Evolutionary conservation across 2,888 invertebrate species (phyloP), one percentile per base, ranked within the genome.

Genomic region (Tipula vernalis): DNA sequence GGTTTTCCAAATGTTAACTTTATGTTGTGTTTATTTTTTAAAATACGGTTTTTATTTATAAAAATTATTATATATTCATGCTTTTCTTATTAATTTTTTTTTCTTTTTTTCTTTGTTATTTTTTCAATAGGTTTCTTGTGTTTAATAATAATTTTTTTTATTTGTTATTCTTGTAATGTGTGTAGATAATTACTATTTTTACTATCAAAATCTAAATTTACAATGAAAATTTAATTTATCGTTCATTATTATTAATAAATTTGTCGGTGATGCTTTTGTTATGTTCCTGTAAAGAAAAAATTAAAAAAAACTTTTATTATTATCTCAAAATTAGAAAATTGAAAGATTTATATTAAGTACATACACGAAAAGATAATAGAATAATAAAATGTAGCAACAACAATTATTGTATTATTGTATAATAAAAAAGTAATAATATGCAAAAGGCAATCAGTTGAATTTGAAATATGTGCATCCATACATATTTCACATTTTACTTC

Each of bases 1-100:
- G 88, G 88, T 88, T 88, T 86, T 87, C 87, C 86, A 87, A 88
- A 88, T 88, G 88, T 88, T 88, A 88, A 88, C 88, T 88, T 88
- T 88, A 42, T 85, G 41, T 85, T 85, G 28, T 85, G 39, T 85
- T 18, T 36, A 39, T 85, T 85, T 85, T 85, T 85, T 85, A 85
- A 39, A 71, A 71, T 71, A 71, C 28, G 71, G 28, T 71, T n/a
- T 71, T 71, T 28, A 71, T 71, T 28, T 28, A 18, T 85, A 13
- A 44, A 44, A 42, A 15, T 85, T 42, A 42, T 85, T 85, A 39
- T 85, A 15, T 15, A 15, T 85, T 85, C 44, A 41, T 42, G 39
- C 3, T 12, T 85, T 85, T 85, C 42, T 18, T 41, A 42, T 28
- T 85, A 42, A 18, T 3, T 85, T 85, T 39, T 0, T 6, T 44